A percentile compares a stretch with the other conserved stretches of the same genome.
Evolutionary conservation across 2,113 vertebrate species (phyloP).

Genomic region (Hippocampus zosterae): DNA sequence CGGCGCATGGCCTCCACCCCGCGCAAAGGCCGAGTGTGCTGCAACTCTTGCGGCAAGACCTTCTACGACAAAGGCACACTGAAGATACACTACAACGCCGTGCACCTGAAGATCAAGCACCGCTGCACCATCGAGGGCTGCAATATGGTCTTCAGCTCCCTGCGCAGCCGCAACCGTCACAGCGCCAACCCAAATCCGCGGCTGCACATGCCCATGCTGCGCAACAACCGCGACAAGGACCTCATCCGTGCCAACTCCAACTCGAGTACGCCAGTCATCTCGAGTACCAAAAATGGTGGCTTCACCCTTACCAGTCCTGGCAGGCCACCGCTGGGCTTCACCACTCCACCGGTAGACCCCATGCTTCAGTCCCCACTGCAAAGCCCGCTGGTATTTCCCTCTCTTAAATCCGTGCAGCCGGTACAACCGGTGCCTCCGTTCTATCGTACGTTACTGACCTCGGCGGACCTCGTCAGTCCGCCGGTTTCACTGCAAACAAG

Average conservation of each 20-base stretch:
- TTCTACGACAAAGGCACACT: slow-evolving; percentile 99
- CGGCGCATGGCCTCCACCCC: slow-evolving; percentile 94
- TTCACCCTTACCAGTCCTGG: slow-evolving; percentile 94
- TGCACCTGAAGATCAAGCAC: slow-evolving; percentile 98
- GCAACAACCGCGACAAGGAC: slow-evolving; percentile 98
- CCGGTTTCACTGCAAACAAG: slow-evolving; percentile 92
- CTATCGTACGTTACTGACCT: slow-evolving; percentile 92
- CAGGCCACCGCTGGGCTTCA: slow-evolving; percentile 90
- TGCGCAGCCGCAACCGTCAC: slow-evolving; percentile 95
- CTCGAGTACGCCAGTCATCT: slow-evolving; percentile 91
- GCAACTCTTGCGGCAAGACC: slow-evolving; percentile 97
- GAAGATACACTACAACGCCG: slow-evolving; percentile 98
- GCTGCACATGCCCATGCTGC: slow-evolving; percentile 98
- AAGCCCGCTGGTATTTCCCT: slow-evolving; percentile 89
- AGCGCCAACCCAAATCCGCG: slow-evolving; percentile 98
- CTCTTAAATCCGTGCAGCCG: slow-evolving; percentile 95
- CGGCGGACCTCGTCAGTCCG: slow-evolving; percentile 92
- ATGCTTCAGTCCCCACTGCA: slow-evolving; percentile 90
- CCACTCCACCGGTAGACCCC: slow-evolving; percentile 89
- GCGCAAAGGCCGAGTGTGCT: slow-evolving; percentile 95
- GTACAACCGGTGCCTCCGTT: slow-evolving; percentile 97
- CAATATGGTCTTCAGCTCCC: slow-evolving; percentile 99
- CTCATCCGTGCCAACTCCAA: slow-evolving; percentile 89
- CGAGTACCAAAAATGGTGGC: slow-evolving; percentile 85
- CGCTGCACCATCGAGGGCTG: slow-evolving; percentile 97